Evolutionary conservation across 2,113 vertebrate genomes (phyloP).

Genomic region (Hemichromis elongatus): DNA sequence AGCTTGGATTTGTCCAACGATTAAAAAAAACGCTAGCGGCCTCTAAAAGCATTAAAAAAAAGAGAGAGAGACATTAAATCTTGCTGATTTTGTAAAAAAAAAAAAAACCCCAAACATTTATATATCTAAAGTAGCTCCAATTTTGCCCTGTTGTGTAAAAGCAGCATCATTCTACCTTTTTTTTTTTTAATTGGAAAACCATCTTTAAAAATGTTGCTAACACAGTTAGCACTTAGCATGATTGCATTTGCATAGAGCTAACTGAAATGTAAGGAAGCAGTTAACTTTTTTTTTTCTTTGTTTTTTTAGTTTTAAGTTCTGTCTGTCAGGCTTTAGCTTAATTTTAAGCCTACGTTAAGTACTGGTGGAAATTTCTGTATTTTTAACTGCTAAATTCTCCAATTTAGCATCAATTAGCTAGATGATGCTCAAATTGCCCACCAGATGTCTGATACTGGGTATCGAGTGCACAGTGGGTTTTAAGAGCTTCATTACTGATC

Average conservation of each 20-base stretch:
- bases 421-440: background rate
- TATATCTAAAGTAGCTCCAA: background rate
- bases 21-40: background rate
- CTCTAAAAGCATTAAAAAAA: background rate
- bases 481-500: background rate
- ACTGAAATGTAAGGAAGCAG: background rate
- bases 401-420: background rate
- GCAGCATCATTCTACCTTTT: background rate
- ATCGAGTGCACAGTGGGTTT: background rate
- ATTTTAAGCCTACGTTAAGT: background rate
- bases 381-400: background rate
- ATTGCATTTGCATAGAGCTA: background rate
- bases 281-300: fast-evolving
- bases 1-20: background rate
- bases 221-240: background rate
- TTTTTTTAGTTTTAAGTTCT: background rate
- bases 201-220: background rate
- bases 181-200: fast-evolving
- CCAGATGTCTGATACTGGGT: background rate
- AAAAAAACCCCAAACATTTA: too few species aligned
- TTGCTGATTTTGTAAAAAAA: background rate
- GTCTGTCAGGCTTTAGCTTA: background rate
- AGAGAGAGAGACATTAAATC: background rate
- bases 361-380: background rate
- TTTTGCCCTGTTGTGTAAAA: background rate